Evolutionary conservation across 2,113 vertebrate genomes (phyloP).

Genomic region (Corydoras maculifer): DNA sequence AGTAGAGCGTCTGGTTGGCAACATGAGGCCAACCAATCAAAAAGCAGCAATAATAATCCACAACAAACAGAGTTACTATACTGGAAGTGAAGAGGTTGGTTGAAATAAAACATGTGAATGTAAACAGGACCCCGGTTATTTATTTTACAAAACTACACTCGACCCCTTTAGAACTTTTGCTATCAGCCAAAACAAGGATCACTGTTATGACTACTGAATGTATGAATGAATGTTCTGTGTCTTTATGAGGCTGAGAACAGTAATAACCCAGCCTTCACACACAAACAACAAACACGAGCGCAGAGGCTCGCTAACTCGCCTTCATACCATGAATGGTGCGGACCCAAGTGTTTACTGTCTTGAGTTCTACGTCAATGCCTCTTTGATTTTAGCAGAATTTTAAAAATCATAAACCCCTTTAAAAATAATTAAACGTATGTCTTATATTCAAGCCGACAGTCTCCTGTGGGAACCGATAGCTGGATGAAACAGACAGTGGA

Average conservation of each 20-base stretch:
- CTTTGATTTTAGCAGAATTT: no score
- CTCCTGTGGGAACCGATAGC: no score
- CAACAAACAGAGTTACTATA: no score
- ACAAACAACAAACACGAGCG: neutral
- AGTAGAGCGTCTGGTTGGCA: no score
- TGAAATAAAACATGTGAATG: neutral
- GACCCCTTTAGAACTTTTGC: neutral
- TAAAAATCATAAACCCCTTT: no score
- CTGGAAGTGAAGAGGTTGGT: neutral
- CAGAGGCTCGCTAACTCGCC: neutral
- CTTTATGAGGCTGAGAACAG: neutral
- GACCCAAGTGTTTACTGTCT: neutral
- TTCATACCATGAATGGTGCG: neutral
- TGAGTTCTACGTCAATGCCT: no score
- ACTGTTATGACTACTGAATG: slow-evolving; percentile 16
- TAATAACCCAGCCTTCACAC: neutral
- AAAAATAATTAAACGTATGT: no score
- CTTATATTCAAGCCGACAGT: no score
- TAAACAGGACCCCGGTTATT: slow-evolving; percentile 3
- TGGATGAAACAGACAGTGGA: no score
- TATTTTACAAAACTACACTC: neutral
- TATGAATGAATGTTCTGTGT: neutral
- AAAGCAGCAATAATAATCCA: no score
- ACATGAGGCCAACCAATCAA: no score
- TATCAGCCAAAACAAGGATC: slow-evolving; percentile 11